Evolutionary conservation across 2,797 vertebrate species (phyloP).

Genomic region (Trematomus bernacchii): DNA sequence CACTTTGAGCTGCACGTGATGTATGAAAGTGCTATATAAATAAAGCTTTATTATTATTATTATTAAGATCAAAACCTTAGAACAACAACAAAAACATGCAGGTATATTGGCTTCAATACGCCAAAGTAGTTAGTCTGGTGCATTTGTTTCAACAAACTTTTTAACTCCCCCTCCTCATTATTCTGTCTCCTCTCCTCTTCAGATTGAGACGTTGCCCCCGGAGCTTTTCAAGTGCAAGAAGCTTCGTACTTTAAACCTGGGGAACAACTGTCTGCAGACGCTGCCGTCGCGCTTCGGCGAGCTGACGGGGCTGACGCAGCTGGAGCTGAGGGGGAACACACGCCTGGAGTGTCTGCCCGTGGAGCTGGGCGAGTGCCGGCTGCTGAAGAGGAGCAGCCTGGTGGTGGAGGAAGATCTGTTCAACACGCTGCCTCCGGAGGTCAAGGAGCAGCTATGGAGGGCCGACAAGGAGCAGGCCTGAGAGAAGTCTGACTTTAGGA

Average conservation of each 20-base stretch:
- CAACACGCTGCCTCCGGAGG: conserved; percentile 93
- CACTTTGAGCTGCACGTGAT: no score
- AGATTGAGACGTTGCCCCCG: conserved; percentile 95
- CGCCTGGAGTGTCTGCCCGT: conserved; percentile 96
- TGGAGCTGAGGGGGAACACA: conserved; percentile 94
- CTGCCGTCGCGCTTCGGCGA: conserved; percentile 95
- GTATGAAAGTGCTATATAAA: no score
- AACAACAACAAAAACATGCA: no score
- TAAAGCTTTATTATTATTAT: no score
- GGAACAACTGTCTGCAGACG: conserved; percentile 94
- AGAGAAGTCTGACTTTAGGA: conserved; percentile 9
- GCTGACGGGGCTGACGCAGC: conserved; percentile 92
- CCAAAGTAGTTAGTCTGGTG: no score
- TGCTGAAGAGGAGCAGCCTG: conserved; percentile 93
- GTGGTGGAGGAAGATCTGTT: conserved; percentile 98
- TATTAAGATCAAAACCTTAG: no score
- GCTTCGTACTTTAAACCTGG: conserved; percentile 94
- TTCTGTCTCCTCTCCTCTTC: conserved; percentile 40
- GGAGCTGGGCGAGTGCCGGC: conserved; percentile 95
- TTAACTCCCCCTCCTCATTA: conserved; percentile 2
- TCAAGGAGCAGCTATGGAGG: conserved; percentile 96
- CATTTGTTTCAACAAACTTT: no score
- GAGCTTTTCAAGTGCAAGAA: conserved; percentile 99
- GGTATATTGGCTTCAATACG: no score
- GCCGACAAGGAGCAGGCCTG: conserved; percentile 95